Evolutionary conservation across 2,888 invertebrate genomes (phyloP).

Genomic region (Neoscelio sp.): DNA sequence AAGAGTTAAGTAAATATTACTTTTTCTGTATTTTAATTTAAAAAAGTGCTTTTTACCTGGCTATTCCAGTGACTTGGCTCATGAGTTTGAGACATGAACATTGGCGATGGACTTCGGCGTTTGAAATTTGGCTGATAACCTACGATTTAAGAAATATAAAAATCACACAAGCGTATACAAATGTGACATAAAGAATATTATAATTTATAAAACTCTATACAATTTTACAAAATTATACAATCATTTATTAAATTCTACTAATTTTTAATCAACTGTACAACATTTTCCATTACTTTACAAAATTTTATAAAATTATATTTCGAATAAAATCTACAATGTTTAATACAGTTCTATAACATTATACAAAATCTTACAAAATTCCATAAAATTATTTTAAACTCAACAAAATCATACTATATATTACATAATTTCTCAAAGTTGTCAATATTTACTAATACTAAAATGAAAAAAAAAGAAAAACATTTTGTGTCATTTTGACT

Average conservation of each 20-base stretch:
- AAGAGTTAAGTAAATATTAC: neutral
- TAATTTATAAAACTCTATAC: too few relatives aligned
- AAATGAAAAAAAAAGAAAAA: conserved; percentile 4
- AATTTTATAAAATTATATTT: too few relatives aligned
- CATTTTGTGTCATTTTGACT: too few relatives aligned
- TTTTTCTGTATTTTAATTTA: neutral
- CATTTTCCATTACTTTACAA: too few relatives aligned
- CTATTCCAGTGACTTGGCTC: conserved; percentile 78
- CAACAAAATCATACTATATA: neutral
- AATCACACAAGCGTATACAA: conserved; percentile 16
- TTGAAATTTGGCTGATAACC: conserved; percentile 75
- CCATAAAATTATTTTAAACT: too few relatives aligned
- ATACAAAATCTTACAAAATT: too few relatives aligned
- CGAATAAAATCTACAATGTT: too few relatives aligned
- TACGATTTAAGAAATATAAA: conserved; percentile 53
- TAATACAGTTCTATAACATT: too few relatives aligned
- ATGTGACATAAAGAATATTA: conserved; percentile 6
- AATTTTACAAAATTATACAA: too few relatives aligned
- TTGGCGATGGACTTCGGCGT: conserved; percentile 79
- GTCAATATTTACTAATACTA: too few relatives aligned
- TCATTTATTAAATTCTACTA: too few relatives aligned
- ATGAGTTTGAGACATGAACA: conserved; percentile 73
- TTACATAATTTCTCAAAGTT: neutral
- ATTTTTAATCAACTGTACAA: too few relatives aligned
- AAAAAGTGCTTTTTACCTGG: conserved; percentile 69